These are phyloP conservation scores for Cottus gobio DNA, from an alignment of 2,113 vertebrate genomes.

Conservation along the genomic window DNA sequence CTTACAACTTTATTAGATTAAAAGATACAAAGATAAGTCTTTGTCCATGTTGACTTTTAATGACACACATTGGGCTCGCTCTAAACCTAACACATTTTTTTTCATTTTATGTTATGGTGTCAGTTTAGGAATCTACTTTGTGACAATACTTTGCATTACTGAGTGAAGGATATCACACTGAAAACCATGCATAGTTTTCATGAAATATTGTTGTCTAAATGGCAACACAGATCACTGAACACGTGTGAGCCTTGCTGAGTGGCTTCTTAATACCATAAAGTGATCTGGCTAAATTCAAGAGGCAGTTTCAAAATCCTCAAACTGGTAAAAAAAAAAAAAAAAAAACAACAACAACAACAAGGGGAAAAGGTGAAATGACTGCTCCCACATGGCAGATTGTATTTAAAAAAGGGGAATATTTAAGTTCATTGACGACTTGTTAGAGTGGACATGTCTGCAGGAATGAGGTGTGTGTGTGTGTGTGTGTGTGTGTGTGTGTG, in stretches of 20 bases:
- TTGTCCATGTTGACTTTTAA: no score
- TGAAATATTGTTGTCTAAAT: background rate
- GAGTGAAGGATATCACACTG: background rate
- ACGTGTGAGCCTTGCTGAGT: background rate
- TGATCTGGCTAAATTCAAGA: background rate
- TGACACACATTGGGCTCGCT: no score
- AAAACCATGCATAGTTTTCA: background rate
- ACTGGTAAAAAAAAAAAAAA: background rate
- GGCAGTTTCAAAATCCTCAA: constrained; percentile 8
- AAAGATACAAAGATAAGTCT: background rate
- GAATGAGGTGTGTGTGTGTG: constrained; percentile 28
- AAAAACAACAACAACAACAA: constrained; percentile 2
- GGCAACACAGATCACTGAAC: constrained; percentile 5
- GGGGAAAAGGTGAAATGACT: background rate
- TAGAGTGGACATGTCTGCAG: constrained; percentile 24
- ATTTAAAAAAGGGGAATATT: background rate
- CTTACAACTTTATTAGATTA: background rate
- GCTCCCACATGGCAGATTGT: background rate
- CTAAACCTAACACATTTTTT: no score
- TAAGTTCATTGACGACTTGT: constrained; percentile 4
- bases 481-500: no score
- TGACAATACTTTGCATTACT: background rate
- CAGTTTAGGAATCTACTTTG: background rate
- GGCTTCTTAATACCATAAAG: constrained; percentile 9
- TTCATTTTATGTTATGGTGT: background rate